Conservation (phyloP, 2,888 invertebrate species). For the Drymonia ruficornis region DNA sequence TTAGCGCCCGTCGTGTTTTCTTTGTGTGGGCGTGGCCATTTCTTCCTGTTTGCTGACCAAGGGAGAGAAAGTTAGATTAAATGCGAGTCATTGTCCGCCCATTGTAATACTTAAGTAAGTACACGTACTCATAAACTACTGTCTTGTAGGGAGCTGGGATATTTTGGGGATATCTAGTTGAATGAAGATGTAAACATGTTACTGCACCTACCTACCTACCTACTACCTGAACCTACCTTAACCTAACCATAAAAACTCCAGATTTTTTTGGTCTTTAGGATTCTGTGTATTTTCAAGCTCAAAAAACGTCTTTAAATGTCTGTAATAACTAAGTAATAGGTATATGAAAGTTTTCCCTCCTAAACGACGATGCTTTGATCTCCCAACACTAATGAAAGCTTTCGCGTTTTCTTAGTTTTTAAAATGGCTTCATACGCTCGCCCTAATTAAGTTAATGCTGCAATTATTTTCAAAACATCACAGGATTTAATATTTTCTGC, state of each 20-base stretch:
- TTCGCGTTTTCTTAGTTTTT: slow-evolving; percentile 3
- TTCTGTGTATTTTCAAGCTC: too few species aligned
- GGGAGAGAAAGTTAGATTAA: slow-evolving; percentile 78
- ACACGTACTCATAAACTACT: slow-evolving; percentile 19
- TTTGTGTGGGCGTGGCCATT: slow-evolving; percentile 68
- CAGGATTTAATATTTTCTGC: not conserved
- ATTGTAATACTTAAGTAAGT: slow-evolving; percentile 37
- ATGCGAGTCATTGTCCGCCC: slow-evolving; percentile 57
- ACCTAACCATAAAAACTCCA: too few species aligned
- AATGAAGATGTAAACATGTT: too few species aligned
- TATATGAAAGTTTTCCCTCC: not conserved
- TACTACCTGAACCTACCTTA: too few species aligned
- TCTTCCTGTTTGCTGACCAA: slow-evolving; percentile 65
- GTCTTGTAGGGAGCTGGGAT: not conserved
- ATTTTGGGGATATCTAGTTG: too few species aligned
- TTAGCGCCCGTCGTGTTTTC: slow-evolving; percentile 68
- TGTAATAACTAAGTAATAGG: too few species aligned
- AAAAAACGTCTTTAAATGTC: too few species aligned
- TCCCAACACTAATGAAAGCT: not conserved
- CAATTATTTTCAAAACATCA: slow-evolving; percentile 2
- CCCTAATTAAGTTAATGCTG: slow-evolving; percentile 3
- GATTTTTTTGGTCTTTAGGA: too few species aligned
- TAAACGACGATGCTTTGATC: slow-evolving; percentile 1
- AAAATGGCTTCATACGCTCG: not conserved
- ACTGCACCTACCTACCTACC: too few species aligned